Evolutionary conservation across 2,113 vertebrate species (phyloP), one percentile per base, ranked within the genome.

Genomic region (Oncorhynchus masou): DNA sequence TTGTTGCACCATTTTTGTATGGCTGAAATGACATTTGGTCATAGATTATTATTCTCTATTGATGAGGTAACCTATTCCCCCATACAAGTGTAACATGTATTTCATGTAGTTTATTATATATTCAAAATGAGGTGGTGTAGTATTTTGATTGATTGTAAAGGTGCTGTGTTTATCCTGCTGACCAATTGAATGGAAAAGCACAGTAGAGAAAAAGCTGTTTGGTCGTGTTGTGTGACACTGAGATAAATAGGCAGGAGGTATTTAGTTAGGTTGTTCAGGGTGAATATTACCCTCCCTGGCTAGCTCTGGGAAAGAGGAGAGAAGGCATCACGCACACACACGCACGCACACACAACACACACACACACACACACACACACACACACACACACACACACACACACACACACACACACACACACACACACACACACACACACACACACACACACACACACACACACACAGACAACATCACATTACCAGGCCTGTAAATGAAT

Each of bases 301-400:
- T 15, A 16, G 49, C 49, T 39, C 39, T 51, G 19, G 15, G n/a
- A 16, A 20, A 31, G 15, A 19, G 1, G 29, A 34, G 66, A 29
- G 66, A 16, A 24, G 25, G 66, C 27, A 25, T 29, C 11, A 68
- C 81, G 79, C 76, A 71, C 73, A 49, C 11, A 81, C 19, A 62
- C 74, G 71, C 70, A 81, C 75, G 78, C 85, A 74, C 68, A 77
- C 70, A 70, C 81, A 9, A 9, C 34, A 39, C 34, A 1, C 29
- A 31, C 29, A 3, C 29, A 5, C 29, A 5, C 75, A 80, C 68
- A 81, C 9, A 62, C 81, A 79, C 76, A 73, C 73, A 62, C 11
- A 79, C 19, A 81, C 67, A 79, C 68, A 78, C 71, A 80, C 81
- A 85, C 76, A 79, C 71, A 73, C 75, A 79, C 68, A 81, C 11